Evolutionary conservation across 2,113 vertebrate genomes (phyloP).

Genomic region (Bos javanicus): DNA sequence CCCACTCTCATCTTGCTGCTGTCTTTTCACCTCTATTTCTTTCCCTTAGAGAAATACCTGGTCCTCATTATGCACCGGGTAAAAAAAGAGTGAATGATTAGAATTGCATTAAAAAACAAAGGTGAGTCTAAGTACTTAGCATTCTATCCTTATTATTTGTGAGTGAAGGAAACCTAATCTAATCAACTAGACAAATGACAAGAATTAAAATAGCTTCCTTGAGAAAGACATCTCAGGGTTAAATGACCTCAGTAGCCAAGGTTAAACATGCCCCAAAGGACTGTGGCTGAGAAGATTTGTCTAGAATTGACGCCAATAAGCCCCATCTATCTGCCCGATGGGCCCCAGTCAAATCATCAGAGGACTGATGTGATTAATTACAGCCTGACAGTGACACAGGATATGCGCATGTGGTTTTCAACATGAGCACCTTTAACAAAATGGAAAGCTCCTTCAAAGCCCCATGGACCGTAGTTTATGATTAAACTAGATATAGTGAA

Average conservation of each 20-base stretch:
- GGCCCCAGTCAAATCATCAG: neutral
- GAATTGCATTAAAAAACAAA: neutral
- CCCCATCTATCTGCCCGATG: neutral
- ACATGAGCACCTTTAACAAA: neutral
- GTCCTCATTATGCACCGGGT: neutral
- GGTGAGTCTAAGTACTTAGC: neutral
- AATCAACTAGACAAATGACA: conserved; percentile 11
- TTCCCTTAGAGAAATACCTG: neutral
- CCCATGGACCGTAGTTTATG: no score
- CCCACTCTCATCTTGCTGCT: neutral
- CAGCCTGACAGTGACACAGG: neutral
- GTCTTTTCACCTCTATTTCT: neutral
- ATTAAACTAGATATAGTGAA: neutral
- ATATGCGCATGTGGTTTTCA: neutral
- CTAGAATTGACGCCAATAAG: neutral
- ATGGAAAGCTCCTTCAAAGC: neutral
- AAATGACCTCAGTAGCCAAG: conserved; percentile 22
- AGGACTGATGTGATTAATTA: neutral
- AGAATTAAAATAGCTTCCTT: conserved; percentile 38
- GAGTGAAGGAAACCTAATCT: conserved; percentile 1
- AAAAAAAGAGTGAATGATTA: neutral
- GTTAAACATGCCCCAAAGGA: neutral
- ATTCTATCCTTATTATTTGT: conserved; percentile 42
- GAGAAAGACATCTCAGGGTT: neutral
- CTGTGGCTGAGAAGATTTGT: conserved; percentile 29